Percentiles rank a stretch among this genome's conserved stretches.
phyloP scores from a whole-genome alignment of 2,113 vertebrate genomes.

The Podilymbus podiceps region DNA sequence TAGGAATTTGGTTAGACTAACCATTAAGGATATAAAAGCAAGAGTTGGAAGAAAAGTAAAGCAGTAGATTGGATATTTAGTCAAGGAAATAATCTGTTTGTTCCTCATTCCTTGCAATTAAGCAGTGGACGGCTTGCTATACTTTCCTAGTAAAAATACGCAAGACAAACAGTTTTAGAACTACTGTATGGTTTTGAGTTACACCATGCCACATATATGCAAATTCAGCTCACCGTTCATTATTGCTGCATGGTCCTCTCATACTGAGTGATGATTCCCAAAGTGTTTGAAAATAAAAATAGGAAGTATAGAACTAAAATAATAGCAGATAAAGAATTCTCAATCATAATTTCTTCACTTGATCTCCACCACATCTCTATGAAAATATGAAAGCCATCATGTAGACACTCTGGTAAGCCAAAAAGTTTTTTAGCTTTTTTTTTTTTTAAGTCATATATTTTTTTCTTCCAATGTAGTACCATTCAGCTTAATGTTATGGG shows the following conservation, averaged over 20 bases:
- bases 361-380: not conserved
- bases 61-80: not conserved
- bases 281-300: not conserved
- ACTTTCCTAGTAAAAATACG: not conserved
- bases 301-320: not conserved
- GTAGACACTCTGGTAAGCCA: not conserved
- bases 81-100: not conserved
- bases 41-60: not conserved
- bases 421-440: not conserved
- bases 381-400: not conserved
- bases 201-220: not conserved
- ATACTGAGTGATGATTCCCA: not conserved
- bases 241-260: not conserved
- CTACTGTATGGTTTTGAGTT: not conserved
- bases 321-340: not conserved
- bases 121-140: not conserved
- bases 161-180: not conserved
- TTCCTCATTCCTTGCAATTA: not conserved
- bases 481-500: not conserved
- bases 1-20: not conserved
- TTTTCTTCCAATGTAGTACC: not conserved
- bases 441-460: not conserved
- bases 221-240: not conserved
- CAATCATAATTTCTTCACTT: not conserved
- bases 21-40: not conserved